Base-by-base conservation (phyloP, 1,140 invertebrate genomes). In the Hyles vespertilio region DNA sequence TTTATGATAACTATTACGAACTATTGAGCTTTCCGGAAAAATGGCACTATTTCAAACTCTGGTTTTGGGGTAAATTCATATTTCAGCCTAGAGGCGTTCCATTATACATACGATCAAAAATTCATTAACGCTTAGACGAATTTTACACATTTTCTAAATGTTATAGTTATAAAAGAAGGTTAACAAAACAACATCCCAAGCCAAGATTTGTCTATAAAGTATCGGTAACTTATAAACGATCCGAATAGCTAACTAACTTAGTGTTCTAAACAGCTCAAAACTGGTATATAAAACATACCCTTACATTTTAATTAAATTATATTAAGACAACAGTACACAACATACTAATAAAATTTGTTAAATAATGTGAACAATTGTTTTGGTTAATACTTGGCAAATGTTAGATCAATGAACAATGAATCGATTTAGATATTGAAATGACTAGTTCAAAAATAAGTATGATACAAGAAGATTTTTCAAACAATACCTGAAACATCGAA, bases 301-400 rank as follows among this genome's bases (percentile, higher is more conserved):
- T 57, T 65, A 69, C 65, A 68, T 68, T 69, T 65, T 63, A 70
- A 70, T 64, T 69, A 75, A 77, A 74, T 71, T 70, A 74, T 74
- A 67, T 62, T 72, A 75, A 67, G 51, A 63, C 73, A 79, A 77
- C 69, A 75, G 62, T 70, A 75, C 72, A 86, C 77, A 84, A 87
- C 84, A 72, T 80, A 79, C 77, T 78, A 73, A 87, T 87, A 87
- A 86, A 87, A 84, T 86, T 86, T 86, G 67, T 81, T 82, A 82
- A 80, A 74, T 36, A 70, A 77, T 71, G 71, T 77, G 76, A 87
- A 86, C 81, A 84, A 87, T 79, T 56, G 63, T 75, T 84, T 87
- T 87, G 83, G 84, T 84, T 86, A 84, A 81, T 82, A 81, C 71
- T 87, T 86, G 83, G 83, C 80, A 83, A 76, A 71, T 48, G 57